These are phyloP conservation scores for Sesamia inferens DNA, from an alignment of 2,888 invertebrate species.

Conservation along the genomic window DNA sequence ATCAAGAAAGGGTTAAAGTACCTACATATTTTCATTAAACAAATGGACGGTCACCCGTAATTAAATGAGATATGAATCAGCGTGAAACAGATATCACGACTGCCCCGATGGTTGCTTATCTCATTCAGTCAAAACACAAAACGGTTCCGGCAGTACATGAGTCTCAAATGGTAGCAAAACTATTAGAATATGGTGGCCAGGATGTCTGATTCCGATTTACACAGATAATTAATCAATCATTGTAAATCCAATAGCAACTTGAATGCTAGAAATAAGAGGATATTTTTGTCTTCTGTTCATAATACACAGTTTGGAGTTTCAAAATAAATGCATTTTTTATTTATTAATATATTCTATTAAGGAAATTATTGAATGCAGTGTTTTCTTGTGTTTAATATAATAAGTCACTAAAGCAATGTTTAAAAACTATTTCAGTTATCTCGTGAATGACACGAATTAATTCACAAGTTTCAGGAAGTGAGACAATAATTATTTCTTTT, in stretches of 20 bases:
- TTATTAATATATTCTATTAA: neutral
- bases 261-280: too few relatives aligned
- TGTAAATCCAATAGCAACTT: neutral
- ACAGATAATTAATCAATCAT: neutral
- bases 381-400: neutral
- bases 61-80: conserved; percentile 9
- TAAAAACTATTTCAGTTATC: neutral
- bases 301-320: neutral
- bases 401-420: neutral
- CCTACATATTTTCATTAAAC: neutral
- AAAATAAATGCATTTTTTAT: neutral
- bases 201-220: neutral
- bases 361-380: neutral
- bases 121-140: neutral
- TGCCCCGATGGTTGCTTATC: neutral
- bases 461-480: conserved; percentile 6
- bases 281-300: neutral
- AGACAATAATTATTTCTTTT: neutral
- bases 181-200: neutral
- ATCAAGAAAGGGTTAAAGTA: neutral
- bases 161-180: conserved; percentile 12
- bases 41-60: neutral
- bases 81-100: too few relatives aligned
- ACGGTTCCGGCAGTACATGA: neutral
- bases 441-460: neutral